Evolutionary conservation across 2,888 invertebrate species (phyloP), one percentile per base, ranked within the genome.

Genomic region (Diplazon laetatorius): DNA sequence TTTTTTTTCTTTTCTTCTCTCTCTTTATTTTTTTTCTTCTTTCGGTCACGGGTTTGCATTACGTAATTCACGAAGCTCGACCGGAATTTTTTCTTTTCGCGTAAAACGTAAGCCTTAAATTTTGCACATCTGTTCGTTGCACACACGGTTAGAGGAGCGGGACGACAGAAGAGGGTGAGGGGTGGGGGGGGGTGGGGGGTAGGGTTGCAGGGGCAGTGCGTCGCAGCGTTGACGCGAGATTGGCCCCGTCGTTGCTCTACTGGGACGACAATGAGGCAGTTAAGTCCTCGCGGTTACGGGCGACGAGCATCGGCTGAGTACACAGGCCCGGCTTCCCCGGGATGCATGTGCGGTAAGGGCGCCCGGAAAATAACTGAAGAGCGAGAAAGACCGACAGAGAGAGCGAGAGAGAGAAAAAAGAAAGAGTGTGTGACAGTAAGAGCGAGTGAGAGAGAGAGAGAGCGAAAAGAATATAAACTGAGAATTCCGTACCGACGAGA

Each of bases 201-300:
- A 10, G 55, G 55, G 30, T 16, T 14, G 30, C n/a, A 2, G 85
- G 83, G 86, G 82, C 82, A 84, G 85, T 85, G 85, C 71, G 60
- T 35, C 48, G 65, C 65, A 52, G 42, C 55, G 44, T 22, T 35
- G 22, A 20, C 3, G 30, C 30, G 52, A 18, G 50, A 39, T 79
- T 68, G 63, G 68, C 75, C 68, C 62, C 79, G 72, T 76, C 76
- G 72, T 75, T 68, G 57, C 68, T 79, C 68, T 76, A 83, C 82
- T 81, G 85, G 86, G 85, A 87, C 85, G 87, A 89, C 88, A 89
- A 90, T 88, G 87, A 88, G 85, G 84, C 85, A 87, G 88, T 89
- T 87, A 86, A 89, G 87, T 88, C 87, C 87, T 88, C 84, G 85
- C 82, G 85, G 74, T 66, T 63, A 55, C 55, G 55, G n/a, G 42